Evolutionary conservation across 2,888 invertebrate genomes (phyloP), one percentile per base, ranked within the genome.

Genomic region (Oligia latruncula): DNA sequence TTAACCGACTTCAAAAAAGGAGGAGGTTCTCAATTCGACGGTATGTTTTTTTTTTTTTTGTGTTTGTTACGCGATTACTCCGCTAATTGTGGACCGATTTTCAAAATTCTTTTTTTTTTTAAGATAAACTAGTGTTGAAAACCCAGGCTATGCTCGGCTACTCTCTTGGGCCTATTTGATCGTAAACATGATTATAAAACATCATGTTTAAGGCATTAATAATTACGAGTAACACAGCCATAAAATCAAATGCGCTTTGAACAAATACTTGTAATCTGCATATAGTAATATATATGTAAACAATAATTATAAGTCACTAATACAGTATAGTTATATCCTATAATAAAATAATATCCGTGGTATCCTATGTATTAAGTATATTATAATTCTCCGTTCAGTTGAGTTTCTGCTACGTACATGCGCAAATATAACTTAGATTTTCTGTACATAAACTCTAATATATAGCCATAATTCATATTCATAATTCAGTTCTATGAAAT

Each of bases 321-420:
- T 75, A 58, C 78, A 74, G 77, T 73, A 83, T 73, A 62, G n/a
- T 78, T 73, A 83, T 71, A 66, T 17, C 55, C 13, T 68, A 52
- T 70, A 80, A 80, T 87, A 87, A 84, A 84, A 87, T 87, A 67
- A 84, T 87, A 71, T 75, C 66, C 4, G 23, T 58, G 58, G 23
- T 58, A 8, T 83, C 72, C 35, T 66, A 20, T 66, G 52, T 78
- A 67, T 40, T 20, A 35, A 29, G 8, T 64, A 35, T 77, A 60
- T 76, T 55, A 23, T 40, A 60, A 77, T 67, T 71, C n/a, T 65
- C 40, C 23, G 35, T 29, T 49, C 11, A 49, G n/a, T 58, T 17
- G n/a, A 20, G 70, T 46, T 46, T 55, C 35, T 71, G 20, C 65
- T 71, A 46, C 62, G 11, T n/a, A 46, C 13, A 52, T 15, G 0